These are phyloP conservation scores for Palythoa grandiflora DNA, from an alignment of 92 coral and sea anemone species.

Conservation along the genomic window DNA sequence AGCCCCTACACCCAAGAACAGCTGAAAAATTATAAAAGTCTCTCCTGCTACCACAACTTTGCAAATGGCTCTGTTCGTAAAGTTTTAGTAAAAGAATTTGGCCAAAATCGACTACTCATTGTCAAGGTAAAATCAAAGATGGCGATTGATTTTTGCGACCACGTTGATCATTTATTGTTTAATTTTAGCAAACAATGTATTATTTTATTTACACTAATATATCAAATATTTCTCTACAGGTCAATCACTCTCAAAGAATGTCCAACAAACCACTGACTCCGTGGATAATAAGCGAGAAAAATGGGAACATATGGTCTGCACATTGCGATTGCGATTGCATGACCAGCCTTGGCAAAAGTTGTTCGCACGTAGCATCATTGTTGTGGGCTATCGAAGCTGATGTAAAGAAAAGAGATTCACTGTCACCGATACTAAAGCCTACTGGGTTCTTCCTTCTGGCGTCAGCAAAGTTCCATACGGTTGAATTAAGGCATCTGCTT, in stretches of 20 bases:
- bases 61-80: slow-evolving; percentile 73
- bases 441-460: no score
- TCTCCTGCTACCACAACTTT: slow-evolving; percentile 64
- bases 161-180: slow-evolving; percentile 19
- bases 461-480: no score
- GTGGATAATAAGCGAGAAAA: slow-evolving; percentile 4
- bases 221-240: slow-evolving; percentile 11
- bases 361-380: no score
- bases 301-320: background rate
- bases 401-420: no score
- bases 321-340: background rate
- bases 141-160: slow-evolving; percentile 11
- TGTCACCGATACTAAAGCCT: no score
- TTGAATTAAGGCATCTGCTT: no score
- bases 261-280: background rate
- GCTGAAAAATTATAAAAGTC: slow-evolving; percentile 67
- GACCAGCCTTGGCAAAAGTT: no score
- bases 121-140: slow-evolving; percentile 59
- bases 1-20: slow-evolving; percentile 75
- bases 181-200: slow-evolving; percentile 8
- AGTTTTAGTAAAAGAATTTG: slow-evolving; percentile 61
- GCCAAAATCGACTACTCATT: slow-evolving; percentile 63
- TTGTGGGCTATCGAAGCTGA: no score
- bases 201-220: background rate
- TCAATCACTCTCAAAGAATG: background rate